These are phyloP conservation scores for Drosophila subquinaria DNA, from an alignment of 2,888 invertebrate species.

Conservation along the genomic window DNA sequence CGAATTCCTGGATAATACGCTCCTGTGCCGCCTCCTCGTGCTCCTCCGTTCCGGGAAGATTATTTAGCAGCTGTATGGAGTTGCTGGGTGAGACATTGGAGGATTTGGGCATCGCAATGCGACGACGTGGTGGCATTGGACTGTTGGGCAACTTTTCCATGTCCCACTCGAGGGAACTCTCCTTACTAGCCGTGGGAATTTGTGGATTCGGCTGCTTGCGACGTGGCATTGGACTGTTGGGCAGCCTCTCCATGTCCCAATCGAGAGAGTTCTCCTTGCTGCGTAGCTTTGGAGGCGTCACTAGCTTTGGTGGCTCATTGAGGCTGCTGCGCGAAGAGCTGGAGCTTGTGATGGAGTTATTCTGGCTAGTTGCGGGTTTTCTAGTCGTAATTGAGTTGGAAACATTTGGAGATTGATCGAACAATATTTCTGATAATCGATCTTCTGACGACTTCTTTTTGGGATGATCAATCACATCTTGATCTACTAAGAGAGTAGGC, in stretches of 20 bases:
- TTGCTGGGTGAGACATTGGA: conserved; percentile 59
- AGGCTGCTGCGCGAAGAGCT: conserved; percentile 61
- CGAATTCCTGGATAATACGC: conserved; percentile 82
- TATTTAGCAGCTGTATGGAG: conserved; percentile 74
- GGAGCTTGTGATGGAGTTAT: conserved; percentile 48
- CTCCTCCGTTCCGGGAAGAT: conserved; percentile 51
- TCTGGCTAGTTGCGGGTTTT: conserved; percentile 17
- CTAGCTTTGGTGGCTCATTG: conserved; percentile 42
- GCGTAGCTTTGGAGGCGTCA: conserved; percentile 48
- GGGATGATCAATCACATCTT: conserved; percentile 34
- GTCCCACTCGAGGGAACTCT: conserved; percentile 77
- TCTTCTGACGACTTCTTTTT: background rate
- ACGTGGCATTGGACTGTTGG: conserved; percentile 78
- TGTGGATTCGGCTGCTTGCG: conserved; percentile 44
- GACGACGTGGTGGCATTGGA: conserved; percentile 76
- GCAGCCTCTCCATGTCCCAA: conserved; percentile 75
- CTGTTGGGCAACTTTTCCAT: conserved; percentile 81
- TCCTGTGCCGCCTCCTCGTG: conserved; percentile 61
- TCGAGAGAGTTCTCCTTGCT: conserved; percentile 73
- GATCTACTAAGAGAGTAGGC: conserved; percentile 60
- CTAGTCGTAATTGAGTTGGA: background rate
- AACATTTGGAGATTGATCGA: conserved; percentile 8
- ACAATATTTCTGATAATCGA: conserved; percentile 7
- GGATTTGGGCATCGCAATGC: conserved; percentile 30
- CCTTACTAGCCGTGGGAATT: conserved; percentile 43